Base-by-base conservation (phyloP, 2,888 invertebrate genomes). In the Neelides folsomi region DNA sequence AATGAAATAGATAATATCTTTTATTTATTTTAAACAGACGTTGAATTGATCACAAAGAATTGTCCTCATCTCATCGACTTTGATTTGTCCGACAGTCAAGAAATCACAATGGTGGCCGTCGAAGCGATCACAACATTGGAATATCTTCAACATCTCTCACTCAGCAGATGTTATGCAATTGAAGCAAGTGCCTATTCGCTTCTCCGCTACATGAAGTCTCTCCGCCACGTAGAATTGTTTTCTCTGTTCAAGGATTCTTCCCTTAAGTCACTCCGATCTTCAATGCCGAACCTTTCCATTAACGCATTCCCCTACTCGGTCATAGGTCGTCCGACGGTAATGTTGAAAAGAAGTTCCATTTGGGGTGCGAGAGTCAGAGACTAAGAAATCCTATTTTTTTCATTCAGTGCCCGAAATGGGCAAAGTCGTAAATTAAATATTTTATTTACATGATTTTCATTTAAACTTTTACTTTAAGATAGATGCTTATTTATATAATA, bases 251-350 rank as follows among this genome's bases (percentile, higher is more conserved):
- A 80, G 36, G 72, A 78, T 1, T 68, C 72, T 0, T 75, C 77
- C 18, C 64, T 81, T 51, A 70, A 74, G 62, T 69, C 72, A 43
- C 68, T 82, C 18, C 74, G 76, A 59, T 71, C 74, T 13, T 74
- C 46, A 20, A 37, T 83, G 65, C 73, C 76, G 2, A 71, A 72
- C 53, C 77, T 83, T 49, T 75, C 77, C 65, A 75, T 86, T 44
- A 87, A 86, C 70, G 79, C 80, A 68, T 81, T 79, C 66, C 77
- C 79, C 55, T 84, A 83, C 68, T 90, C 90, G 66, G 86, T 86
- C 1, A 82, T 93, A 12, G 89, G 90, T 0, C 75, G 88, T 12
- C 93, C 93, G 0, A 92, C 93, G 0, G 88, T 90, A 0, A 92
- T 92, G 0, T 76, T 83, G 1, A 75, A 84, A 57, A 77, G 90